Evolutionary conservation across 2,888 invertebrate genomes (phyloP), one percentile per base, ranked within the genome.

Genomic region (Drosophila robusta): DNA sequence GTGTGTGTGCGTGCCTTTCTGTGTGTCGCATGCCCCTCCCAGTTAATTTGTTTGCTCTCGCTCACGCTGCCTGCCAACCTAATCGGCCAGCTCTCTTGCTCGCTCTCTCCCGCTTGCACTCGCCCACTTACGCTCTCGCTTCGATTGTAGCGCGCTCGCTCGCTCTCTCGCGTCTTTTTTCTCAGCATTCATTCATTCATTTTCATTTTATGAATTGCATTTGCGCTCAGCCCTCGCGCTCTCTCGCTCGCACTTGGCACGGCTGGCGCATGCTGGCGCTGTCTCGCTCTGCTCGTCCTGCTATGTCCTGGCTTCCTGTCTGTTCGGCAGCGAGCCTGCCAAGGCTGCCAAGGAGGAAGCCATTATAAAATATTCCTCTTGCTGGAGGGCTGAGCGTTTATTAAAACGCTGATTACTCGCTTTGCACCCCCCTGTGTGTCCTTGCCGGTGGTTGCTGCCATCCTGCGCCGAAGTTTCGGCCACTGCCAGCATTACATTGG

Each of bases 1-100:
- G 16, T 58, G 46, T 46, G 24, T 57, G 24, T 70, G 9, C 61
- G 60, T 54, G 45, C 63, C 57, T 56, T 32, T 68, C 44, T 50
- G 46, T 61, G 32, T 51, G 34, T 63, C 46, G 47, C 70, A 83
- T 70, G 87, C 89, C 87, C 87, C 87, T 87, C 87, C 87, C 89
- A 84, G 87, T 87, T 88, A 87, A 87, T 88, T 89, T 88, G 32
- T 54, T 74, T 49, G 55, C 60, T 79, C 80, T 76, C 70, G 75
- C 81, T 75, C 57, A 60, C 64, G 24, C 70, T 24, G 42, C 38
- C 56, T 22, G 18, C 12, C 42, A 42, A 42, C 36, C 58, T 64
- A 61, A 61, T 61, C 61, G 50, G 34, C n/a, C 41, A 16, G 4
- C 24, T 51, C 51, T 49, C 75, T 46, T 39, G 49, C 57, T 68